Conservation (phyloP, 2,888 invertebrate species). For the Xestia ashworthii region DNA sequence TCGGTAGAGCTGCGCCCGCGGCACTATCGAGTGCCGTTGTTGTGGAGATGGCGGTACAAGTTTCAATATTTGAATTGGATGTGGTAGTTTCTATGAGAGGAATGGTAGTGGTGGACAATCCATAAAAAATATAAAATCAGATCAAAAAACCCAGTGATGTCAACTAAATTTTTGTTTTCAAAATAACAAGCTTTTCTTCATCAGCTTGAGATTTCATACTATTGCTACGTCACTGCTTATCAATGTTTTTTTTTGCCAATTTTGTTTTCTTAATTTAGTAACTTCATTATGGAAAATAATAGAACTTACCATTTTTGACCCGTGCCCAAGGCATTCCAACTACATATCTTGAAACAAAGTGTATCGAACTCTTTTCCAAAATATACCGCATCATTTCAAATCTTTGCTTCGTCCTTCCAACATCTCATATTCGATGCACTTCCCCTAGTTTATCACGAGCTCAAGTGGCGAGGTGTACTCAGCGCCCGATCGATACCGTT, state of each 20-base stretch:
- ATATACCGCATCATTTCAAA: conserved; percentile 61
- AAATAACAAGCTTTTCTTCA: not conserved
- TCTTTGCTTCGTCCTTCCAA: not conserved
- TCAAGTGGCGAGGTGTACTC: conserved; percentile 76
- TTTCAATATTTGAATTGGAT: conserved; percentile 23
- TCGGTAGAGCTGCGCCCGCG: conserved; percentile 63
- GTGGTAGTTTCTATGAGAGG: not conserved
- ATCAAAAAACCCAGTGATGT: not conserved
- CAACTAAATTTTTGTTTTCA: not conserved
- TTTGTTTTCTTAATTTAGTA: not conserved
- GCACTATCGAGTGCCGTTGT: conserved; percentile 38
- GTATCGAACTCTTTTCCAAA: not conserved
- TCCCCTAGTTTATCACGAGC: conserved; percentile 72
- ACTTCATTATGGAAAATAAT: not conserved
- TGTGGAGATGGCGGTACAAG: not conserved
- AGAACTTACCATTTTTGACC: not conserved
- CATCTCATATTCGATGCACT: conserved; percentile 63
- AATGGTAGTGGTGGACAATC: not conserved
- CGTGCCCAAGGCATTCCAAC: not conserved
- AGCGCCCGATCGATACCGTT: conserved; percentile 67
- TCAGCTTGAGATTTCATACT: not conserved
- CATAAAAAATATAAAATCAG: not conserved
- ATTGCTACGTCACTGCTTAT: not conserved
- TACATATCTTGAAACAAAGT: not conserved
- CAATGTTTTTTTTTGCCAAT: not conserved